These are phyloP conservation scores for Motacilla alba DNA, from an alignment of 2,113 vertebrate genomes.

Conservation along the genomic window DNA sequence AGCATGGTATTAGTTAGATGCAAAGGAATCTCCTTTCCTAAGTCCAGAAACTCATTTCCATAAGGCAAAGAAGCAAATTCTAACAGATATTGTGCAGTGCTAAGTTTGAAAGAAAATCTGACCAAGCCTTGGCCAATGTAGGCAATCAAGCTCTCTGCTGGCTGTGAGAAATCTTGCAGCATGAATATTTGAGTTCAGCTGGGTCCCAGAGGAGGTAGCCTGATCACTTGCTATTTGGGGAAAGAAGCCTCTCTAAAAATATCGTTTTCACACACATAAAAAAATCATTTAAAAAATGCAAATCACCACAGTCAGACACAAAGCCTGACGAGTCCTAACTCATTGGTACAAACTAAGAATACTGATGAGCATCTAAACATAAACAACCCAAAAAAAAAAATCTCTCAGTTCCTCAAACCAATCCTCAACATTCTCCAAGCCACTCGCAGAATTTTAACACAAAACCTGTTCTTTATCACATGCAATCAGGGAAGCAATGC, in stretches of 20 bases:
- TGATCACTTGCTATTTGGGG: neutral
- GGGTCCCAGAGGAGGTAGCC: neutral
- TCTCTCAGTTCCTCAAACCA: neutral
- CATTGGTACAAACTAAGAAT: neutral
- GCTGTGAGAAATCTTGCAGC: neutral
- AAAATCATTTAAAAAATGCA: neutral
- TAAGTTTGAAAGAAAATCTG: neutral
- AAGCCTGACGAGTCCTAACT: neutral
- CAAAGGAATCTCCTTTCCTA: neutral
- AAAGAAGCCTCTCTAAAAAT: neutral
- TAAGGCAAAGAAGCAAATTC: neutral
- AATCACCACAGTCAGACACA: neutral
- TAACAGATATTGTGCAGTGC: neutral
- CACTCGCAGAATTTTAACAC: neutral
- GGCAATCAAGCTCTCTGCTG: accelerated
- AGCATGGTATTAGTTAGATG: neutral
- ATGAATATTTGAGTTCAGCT: neutral
- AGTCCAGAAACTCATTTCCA: neutral
- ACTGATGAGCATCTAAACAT: neutral
- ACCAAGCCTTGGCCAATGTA: neutral
- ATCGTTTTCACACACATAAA: neutral
- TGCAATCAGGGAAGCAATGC: neutral
- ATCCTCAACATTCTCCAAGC: neutral
- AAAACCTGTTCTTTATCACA: neutral
- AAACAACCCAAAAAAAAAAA: neutral